Conservation (phyloP, 2,888 invertebrate species). For the Lymantria monacha region DNA sequence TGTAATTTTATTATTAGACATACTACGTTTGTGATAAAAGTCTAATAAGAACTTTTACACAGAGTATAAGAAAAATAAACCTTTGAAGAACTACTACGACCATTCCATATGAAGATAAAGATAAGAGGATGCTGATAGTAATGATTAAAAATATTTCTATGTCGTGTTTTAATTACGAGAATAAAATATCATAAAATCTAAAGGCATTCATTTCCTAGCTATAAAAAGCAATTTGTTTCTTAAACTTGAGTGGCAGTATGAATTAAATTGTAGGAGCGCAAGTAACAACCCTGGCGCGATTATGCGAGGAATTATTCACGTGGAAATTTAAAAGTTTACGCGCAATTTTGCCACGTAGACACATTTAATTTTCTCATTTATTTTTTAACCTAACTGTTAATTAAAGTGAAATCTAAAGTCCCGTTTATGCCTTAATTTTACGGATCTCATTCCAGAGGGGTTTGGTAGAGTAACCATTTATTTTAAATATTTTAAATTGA, state of each 20-base stretch:
- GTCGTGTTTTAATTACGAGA: too few species aligned
- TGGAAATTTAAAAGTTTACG: constrained; percentile 31
- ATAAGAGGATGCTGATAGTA: too few species aligned
- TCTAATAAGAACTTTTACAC: too few species aligned
- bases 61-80: too few species aligned
- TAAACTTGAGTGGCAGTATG: background rate
- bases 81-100: too few species aligned
- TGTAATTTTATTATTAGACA: too few species aligned
- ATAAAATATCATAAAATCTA: too few species aligned
- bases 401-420: constrained; percentile 50
- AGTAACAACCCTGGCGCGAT: constrained; percentile 13
- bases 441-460: constrained; percentile 34
- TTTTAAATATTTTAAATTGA: constrained; percentile 49
- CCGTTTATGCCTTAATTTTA: constrained; percentile 36
- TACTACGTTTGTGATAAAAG: too few species aligned
- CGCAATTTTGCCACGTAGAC: constrained; percentile 34
- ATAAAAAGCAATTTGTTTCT: background rate
- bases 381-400: constrained; percentile 48
- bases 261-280: background rate
- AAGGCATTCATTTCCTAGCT: too few species aligned
- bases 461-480: constrained; percentile 43
- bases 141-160: too few species aligned
- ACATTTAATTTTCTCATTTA: constrained; percentile 38
- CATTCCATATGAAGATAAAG: too few species aligned
- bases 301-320: constrained; percentile 25